These are phyloP conservation scores for Boulengeromyrus knoepffleri DNA, from an alignment of 2,113 vertebrate species.

Conservation along the genomic window DNA sequence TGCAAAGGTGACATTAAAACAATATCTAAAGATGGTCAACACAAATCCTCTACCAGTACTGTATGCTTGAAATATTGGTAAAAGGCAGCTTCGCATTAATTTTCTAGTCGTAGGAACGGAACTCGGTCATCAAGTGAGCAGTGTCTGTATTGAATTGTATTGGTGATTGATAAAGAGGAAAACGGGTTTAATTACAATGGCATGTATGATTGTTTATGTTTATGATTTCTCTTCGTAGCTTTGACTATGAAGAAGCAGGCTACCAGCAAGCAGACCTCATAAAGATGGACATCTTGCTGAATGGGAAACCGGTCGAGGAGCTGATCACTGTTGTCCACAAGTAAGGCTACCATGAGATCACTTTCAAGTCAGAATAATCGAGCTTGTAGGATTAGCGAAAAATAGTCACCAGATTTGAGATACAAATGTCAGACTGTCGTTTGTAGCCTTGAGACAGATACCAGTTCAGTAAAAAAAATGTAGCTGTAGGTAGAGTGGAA, in stretches of 20 bases:
- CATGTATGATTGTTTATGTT: neutral
- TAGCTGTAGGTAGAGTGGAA: neutral
- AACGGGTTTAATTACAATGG: neutral
- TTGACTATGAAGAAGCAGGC: conserved; percentile 93
- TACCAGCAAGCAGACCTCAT: conserved; percentile 82
- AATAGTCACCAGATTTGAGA: neutral
- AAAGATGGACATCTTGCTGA: conserved; percentile 89
- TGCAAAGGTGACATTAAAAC: too few species aligned
- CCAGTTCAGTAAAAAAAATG: neutral
- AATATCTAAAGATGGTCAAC: too few species aligned
- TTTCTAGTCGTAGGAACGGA: neutral
- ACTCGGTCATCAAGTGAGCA: too few species aligned
- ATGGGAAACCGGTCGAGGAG: conserved; percentile 83
- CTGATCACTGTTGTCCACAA: conserved; percentile 76
- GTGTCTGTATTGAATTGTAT: neutral
- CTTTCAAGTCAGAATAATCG: neutral
- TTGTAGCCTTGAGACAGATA: neutral
- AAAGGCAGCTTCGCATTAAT: too few species aligned
- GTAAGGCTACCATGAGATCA: conserved; percentile 47
- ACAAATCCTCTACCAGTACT: too few species aligned
- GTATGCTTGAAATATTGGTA: too few species aligned
- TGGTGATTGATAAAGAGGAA: neutral
- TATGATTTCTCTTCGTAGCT: conserved; percentile 54
- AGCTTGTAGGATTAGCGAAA: neutral
- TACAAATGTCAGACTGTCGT: neutral